Evolutionary conservation across 2,113 vertebrate genomes (phyloP).

Genomic region (Mugil cephalus): DNA sequence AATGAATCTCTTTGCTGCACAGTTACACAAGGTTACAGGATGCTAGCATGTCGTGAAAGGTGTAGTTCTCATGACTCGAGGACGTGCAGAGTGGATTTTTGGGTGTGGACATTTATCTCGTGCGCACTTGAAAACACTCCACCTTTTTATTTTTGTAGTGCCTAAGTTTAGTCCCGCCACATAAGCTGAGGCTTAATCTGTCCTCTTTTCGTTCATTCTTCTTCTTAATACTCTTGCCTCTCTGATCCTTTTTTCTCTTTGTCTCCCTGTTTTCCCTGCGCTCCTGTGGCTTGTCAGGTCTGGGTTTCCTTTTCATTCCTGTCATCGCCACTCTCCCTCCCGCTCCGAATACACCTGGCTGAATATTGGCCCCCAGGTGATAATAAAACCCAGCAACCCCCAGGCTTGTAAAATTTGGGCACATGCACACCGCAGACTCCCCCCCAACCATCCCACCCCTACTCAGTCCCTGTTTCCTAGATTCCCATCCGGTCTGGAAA

Average conservation of each 20-base stretch:
- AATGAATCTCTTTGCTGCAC: too few species aligned
- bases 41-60: too few species aligned
- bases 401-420: slow-evolving; percentile 63
- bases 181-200: slow-evolving; percentile 12
- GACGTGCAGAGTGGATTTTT: too few species aligned
- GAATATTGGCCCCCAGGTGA: slow-evolving; percentile 70
- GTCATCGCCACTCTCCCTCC: slow-evolving; percentile 63
- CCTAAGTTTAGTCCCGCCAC: neutral
- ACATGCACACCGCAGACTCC: slow-evolving; percentile 22
- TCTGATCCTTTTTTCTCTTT: slow-evolving; percentile 15
- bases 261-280: neutral
- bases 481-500: slow-evolving; percentile 69
- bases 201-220: neutral
- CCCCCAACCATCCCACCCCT: slow-evolving; percentile 13
- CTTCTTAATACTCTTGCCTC: slow-evolving; percentile 10
- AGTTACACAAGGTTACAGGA: too few species aligned
- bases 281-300: slow-evolving; percentile 47
- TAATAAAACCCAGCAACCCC: slow-evolving; percentile 63
- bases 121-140: too few species aligned
- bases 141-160: too few species aligned
- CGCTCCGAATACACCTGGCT: slow-evolving; percentile 69
- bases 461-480: slow-evolving; percentile 44
- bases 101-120: too few species aligned
- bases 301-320: slow-evolving; percentile 72
- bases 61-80: too few species aligned